Evolutionary conservation across 1,140 invertebrate species (phyloP).

Genomic region (Saccostrea glomerata): DNA sequence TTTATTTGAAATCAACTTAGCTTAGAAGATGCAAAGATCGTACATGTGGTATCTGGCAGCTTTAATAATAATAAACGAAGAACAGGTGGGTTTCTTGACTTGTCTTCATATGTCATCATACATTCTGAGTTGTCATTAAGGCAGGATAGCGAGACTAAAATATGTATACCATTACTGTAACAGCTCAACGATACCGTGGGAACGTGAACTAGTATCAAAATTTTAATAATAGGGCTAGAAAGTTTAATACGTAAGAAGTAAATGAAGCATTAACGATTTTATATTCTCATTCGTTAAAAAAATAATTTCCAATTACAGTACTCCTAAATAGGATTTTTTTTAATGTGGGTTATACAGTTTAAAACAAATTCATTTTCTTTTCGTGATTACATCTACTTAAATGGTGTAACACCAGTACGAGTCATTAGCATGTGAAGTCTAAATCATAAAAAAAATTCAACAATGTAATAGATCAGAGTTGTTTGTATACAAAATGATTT

Average conservation of each 20-base stretch:
- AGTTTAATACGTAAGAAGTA: background rate
- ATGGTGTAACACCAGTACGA: no score
- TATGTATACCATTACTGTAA: background rate
- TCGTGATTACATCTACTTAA: no score
- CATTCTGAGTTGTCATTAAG: background rate
- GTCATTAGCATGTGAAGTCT: no score
- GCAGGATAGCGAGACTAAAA: background rate
- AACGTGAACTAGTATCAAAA: background rate
- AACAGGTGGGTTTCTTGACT: conserved; percentile 6
- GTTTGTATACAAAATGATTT: no score
- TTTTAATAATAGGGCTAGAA: background rate
- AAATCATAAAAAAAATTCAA: no score
- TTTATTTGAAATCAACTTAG: no score
- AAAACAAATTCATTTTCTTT: no score
- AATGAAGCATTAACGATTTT: background rate
- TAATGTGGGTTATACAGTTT: no score
- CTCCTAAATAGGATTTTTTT: background rate
- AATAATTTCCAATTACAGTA: background rate
- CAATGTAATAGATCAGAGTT: no score
- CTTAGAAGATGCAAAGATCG: no score
- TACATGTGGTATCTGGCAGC: no score
- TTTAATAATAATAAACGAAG: no score
- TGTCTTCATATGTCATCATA: conserved; percentile 31
- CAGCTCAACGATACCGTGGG: background rate
- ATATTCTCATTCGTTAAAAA: background rate